Conservation (phyloP, 2,113 vertebrate species). For the Tenebrosternarchus preto region DNA sequence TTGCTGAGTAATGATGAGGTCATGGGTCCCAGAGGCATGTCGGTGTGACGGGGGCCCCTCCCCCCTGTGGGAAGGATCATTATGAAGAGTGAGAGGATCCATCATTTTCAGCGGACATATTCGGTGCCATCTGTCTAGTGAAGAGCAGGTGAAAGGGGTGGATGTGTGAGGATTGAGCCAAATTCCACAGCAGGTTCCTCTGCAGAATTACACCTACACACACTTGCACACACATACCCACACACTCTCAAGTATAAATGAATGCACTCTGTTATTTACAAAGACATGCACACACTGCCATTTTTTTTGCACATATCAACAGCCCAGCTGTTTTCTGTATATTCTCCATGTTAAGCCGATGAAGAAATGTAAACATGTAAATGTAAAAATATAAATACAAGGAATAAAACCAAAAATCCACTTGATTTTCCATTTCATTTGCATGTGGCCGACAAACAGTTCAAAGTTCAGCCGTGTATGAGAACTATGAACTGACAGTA, state of each 20-base stretch:
- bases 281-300: too few relatives aligned
- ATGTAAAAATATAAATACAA: too few relatives aligned
- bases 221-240: neutral
- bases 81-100: constrained; percentile 11
- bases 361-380: too few relatives aligned
- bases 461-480: neutral
- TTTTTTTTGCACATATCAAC: too few relatives aligned
- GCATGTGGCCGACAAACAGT: neutral
- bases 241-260: neutral
- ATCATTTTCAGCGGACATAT: constrained; percentile 42
- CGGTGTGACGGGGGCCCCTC: neutral
- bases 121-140: constrained; percentile 17
- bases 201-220: neutral
- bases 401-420: neutral
- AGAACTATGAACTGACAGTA: neutral
- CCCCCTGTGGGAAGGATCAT: constrained; percentile 1
- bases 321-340: too few relatives aligned
- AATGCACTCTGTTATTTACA: too few relatives aligned
- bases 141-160: neutral
- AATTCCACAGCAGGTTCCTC: neutral
- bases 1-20: neutral
- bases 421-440: constrained; percentile 14
- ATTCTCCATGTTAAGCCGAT: too few relatives aligned
- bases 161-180: neutral
- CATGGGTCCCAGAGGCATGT: neutral